Evolutionary conservation across 2,113 vertebrate genomes (phyloP), one percentile per base, ranked within the genome.

Genomic region (Bujurquina vittata): DNA sequence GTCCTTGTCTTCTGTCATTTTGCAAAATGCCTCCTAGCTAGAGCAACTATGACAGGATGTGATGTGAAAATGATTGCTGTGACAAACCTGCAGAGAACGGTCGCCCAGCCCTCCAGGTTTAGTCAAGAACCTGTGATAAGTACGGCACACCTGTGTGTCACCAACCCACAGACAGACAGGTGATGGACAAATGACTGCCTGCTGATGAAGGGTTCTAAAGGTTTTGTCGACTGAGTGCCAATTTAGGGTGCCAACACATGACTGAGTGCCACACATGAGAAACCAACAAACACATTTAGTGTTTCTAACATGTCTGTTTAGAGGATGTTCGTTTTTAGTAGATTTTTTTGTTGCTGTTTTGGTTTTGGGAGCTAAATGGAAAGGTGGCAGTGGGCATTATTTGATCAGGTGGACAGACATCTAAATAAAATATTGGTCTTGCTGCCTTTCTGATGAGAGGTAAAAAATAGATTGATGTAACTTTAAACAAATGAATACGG

Each of bases 161-260:
- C 67, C 67, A 52, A 72, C 67, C 67, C 67, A 54, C 67, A 33
- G 43, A 72, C 67, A n/a, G 26, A 72, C 46, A 33, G 23, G 31
- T 72, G 67, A 72, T 54, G 67, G 67, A 31, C 67, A 72, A 72
- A 72, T 72, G 67, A 20, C 46, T 72, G 67, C 18, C 46, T 72
- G 67, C 46, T 54, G 67, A 72, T 54, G 67, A 54, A 54, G 10
- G 40, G 26, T 54, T 72, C 23, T 49, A 54, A 20, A 33, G 26
- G 67, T 33, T 72, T 72, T 33, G 46, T 54, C 40, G 10, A 54
- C 67, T 29, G 46, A 72, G 46, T 54, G 26, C 67, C 67, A 72
- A 54, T 72, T 72, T 31, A 72, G 67, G 26, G 46, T 72, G 65
- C 23, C 23, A 20, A 43, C 23, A 6, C 52, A 54, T 72, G 67